These are phyloP conservation scores for Alosa alosa DNA, from an alignment of 2,113 vertebrate species.

Conservation along the genomic window DNA sequence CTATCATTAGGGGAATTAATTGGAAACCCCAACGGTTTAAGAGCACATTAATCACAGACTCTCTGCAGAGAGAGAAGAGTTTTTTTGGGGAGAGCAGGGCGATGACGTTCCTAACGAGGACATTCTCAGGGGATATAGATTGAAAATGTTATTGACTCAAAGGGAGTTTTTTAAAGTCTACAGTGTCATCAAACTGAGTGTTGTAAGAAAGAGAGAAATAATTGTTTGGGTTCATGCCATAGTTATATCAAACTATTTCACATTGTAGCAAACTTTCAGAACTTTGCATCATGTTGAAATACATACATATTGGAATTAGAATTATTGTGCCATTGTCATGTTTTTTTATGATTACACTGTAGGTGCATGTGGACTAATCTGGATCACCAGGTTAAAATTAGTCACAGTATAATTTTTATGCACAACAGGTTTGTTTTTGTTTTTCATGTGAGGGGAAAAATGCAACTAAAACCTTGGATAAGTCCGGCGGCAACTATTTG, in stretches of 20 bases:
- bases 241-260: constrained; percentile 8
- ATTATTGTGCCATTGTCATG: neutral
- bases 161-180: neutral
- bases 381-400: neutral
- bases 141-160: neutral
- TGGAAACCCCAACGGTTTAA: constrained; percentile 45
- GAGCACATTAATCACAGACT: constrained; percentile 49
- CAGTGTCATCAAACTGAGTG: neutral
- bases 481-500: neutral
- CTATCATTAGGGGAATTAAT: constrained; percentile 54
- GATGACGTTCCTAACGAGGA: neutral
- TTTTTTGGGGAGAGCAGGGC: constrained; percentile 1
- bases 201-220: neutral
- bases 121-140: neutral
- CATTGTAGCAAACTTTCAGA: neutral
- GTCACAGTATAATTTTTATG: neutral
- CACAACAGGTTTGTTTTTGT: neutral
- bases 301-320: neutral
- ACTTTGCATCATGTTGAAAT: neutral
- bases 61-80: constrained; percentile 20
- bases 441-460: neutral
- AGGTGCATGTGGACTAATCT: neutral
- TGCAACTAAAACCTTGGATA: neutral
- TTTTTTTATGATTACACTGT: neutral
- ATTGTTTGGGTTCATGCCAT: constrained; percentile 1